These are phyloP conservation scores for Dolichotis patagonum DNA, from an alignment of 2,113 vertebrate species.

Conservation along the genomic window DNA sequence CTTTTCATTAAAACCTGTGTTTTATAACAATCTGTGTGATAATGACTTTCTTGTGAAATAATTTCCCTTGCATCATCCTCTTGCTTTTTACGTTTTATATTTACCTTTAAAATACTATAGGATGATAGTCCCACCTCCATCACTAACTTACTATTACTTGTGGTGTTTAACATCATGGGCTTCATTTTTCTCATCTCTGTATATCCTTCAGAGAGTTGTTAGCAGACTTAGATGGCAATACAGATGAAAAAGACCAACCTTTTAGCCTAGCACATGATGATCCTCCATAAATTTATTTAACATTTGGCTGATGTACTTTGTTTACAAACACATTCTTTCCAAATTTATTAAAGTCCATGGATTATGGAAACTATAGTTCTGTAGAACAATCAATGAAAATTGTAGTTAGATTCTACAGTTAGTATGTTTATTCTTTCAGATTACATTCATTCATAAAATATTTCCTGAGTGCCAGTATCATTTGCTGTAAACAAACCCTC, in stretches of 20 bases:
- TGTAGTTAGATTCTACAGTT: not conserved
- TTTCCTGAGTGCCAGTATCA: not conserved
- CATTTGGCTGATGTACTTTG: not conserved
- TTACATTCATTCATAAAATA: not conserved
- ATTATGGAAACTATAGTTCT: not conserved
- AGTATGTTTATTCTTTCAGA: not conserved
- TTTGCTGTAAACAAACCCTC: not conserved
- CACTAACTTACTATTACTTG: not conserved
- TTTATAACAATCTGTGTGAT: not conserved
- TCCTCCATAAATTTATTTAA: not conserved
- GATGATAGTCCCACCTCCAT: not conserved
- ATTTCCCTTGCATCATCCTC: not conserved
- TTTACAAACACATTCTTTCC: not conserved
- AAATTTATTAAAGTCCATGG: not conserved
- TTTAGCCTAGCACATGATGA: not conserved
- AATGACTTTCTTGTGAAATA: not conserved
- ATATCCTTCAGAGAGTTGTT: not conserved
- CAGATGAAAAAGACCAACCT: not conserved
- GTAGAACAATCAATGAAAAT: not conserved
- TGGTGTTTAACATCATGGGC: not conserved
- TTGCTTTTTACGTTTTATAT: not conserved
- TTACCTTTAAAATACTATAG: not conserved
- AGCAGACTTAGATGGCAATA: not conserved
- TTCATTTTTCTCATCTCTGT: not conserved
- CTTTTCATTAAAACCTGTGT: not conserved